Evolutionary conservation across 2,888 invertebrate species (phyloP), one percentile per base, ranked within the genome.

Genomic region (Ypsolopha sequella): DNA sequence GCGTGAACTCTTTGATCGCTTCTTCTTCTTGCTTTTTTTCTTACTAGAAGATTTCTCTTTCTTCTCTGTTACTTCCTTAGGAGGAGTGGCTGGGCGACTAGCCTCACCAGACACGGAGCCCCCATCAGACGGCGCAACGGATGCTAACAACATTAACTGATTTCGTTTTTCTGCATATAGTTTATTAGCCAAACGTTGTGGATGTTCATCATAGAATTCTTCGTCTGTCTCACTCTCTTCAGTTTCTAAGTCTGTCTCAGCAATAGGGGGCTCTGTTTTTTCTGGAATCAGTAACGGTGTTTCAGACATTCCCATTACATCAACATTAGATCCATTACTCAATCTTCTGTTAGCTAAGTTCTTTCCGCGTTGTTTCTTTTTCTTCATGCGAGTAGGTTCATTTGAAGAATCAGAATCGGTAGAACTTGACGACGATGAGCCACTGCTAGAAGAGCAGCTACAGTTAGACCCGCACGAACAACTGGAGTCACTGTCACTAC

Each of bases 191-290:
- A 92, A 73, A 63, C 88, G 88, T 62, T 94, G 93, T 0, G 95
- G 95, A 73, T 94, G 90, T 62, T 93, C 90, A 68, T 95, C 95
- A 68, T 95, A 95, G 73, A 95, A 95, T 60, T 95, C 95, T 79
- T 95, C 95, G 71, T 95, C 95, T 0, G 95, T 95, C 57, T 94
- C 94, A 48, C 94, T 92, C 73, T 95, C 93, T 11, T 93, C 91
- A 0, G 95, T 95, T 60, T 95, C 95, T 50, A 95, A 86, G 76
- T 96, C 95, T 0, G 94, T 93, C 77, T 96, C 96, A 38, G 90
- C 88, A 55, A 95, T 90, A 1, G 90, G 80, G 1, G 89, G 88
- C 60, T 92, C 92, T 0, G 80, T 67, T 60, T 87, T 82, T 61
- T 86, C 84, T 38, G 85, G 82, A 14, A 87, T 68, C 54, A 86